Conservation (phyloP, 2,113 vertebrate genomes). For the Vidua macroura region DNA sequence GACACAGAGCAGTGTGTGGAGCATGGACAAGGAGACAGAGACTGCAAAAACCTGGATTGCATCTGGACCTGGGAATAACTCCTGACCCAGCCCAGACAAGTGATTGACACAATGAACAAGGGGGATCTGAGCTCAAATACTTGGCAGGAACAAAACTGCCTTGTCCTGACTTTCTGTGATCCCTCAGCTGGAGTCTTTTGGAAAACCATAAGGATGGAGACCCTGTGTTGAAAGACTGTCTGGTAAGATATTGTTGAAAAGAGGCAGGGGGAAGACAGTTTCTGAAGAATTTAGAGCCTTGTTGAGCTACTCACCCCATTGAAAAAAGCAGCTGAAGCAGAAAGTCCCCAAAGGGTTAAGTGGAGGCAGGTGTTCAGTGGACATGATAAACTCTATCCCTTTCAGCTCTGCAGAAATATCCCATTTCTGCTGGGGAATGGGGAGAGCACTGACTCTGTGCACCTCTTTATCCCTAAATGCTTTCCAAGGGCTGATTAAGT, state of each 20-base stretch:
- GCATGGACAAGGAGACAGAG: neutral
- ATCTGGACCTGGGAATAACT: slow-evolving; percentile 68
- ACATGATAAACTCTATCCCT: slow-evolving; percentile 3
- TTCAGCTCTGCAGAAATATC: slow-evolving; percentile 14
- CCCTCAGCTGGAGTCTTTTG: slow-evolving; percentile 64
- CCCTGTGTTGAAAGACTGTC: slow-evolving; percentile 58
- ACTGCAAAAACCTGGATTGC: slow-evolving; percentile 57
- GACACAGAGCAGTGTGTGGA: neutral
- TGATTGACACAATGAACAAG: slow-evolving; percentile 68
- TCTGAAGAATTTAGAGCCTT: slow-evolving; percentile 55
- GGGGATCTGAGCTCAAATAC: neutral
- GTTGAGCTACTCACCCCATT: slow-evolving; percentile 61
- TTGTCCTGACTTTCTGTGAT: slow-evolving; percentile 58
- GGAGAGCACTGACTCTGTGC: neutral
- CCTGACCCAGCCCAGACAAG: slow-evolving; percentile 67
- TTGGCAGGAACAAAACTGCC: slow-evolving; percentile 47
- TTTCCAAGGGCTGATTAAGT: neutral
- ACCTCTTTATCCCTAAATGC: neutral
- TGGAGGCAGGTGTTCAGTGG: slow-evolving; percentile 77
- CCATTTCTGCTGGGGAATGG: slow-evolving; percentile 25
- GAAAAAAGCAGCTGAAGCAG: slow-evolving; percentile 81
- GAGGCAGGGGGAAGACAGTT: slow-evolving; percentile 17
- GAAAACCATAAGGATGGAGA: slow-evolving; percentile 63
- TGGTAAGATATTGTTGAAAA: slow-evolving; percentile 64
- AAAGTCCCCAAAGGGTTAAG: slow-evolving; percentile 80